Evolutionary conservation across 1,140 invertebrate genomes (phyloP).

Genomic region (Vollenhovia emeryi): DNA sequence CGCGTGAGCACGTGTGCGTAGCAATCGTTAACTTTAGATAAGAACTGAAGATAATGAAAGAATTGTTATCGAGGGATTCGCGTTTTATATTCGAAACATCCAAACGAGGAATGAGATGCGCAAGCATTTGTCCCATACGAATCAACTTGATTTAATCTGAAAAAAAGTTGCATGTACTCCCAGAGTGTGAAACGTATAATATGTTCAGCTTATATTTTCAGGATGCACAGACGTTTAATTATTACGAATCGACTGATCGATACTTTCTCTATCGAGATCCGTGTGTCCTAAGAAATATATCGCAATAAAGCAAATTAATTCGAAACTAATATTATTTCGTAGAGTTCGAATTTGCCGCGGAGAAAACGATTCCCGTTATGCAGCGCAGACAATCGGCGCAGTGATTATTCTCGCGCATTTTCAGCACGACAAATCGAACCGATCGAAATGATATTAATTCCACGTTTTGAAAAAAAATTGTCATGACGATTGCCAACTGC

Average conservation of each 20-base stretch:
- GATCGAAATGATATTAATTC: neutral
- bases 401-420: neutral
- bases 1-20: too few species aligned
- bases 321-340: neutral
- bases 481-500: neutral
- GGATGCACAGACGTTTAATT: slow-evolving; percentile 18
- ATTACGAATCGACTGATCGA: neutral
- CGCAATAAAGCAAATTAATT: neutral
- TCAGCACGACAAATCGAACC: neutral
- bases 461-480: neutral
- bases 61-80: neutral
- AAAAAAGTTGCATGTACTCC: neutral
- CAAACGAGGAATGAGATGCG: neutral
- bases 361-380: neutral
- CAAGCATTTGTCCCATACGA: neutral
- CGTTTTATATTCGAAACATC: neutral
- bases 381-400: neutral
- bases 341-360: neutral
- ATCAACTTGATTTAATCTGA: neutral
- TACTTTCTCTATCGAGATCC: neutral
- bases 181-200: neutral
- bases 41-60: neutral
- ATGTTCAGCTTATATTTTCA: neutral
- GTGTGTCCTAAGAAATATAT: neutral
- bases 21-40: neutral